These are phyloP conservation scores for Suillia variegata DNA, from an alignment of 2,888 invertebrate genomes.

Conservation along the genomic window DNA sequence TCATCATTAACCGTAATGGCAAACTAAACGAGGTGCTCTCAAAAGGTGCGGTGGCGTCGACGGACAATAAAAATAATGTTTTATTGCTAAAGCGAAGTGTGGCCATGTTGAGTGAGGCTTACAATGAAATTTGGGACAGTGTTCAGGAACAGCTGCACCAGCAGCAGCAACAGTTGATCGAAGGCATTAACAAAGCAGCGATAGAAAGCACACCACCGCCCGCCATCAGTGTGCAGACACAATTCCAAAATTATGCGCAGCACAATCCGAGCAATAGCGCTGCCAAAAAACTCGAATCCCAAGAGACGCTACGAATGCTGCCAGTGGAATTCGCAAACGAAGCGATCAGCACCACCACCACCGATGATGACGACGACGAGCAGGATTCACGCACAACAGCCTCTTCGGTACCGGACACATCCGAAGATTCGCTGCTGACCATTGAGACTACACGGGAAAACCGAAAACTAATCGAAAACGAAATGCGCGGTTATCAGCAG, in stretches of 20 bases:
- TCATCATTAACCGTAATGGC: slow-evolving; percentile 24
- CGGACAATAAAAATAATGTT: slow-evolving; percentile 32
- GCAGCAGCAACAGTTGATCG: neutral
- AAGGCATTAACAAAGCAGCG: neutral
- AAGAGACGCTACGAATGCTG: slow-evolving; percentile 25
- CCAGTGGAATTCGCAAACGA: neutral
- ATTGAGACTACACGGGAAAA: neutral
- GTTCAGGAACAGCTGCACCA: slow-evolving; percentile 20
- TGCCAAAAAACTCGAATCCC: slow-evolving; percentile 28
- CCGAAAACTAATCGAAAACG: neutral
- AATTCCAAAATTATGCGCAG: slow-evolving; percentile 21
- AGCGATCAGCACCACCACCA: neutral
- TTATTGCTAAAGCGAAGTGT: slow-evolving; percentile 37
- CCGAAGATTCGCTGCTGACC: neutral
- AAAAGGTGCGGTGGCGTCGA: slow-evolving; percentile 17
- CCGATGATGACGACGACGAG: slow-evolving; percentile 12
- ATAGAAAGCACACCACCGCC: slow-evolving; percentile 13
- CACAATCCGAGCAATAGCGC: slow-evolving; percentile 15
- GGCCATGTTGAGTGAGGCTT: slow-evolving; percentile 36
- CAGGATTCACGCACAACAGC: neutral
- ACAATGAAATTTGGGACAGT: slow-evolving; percentile 35
- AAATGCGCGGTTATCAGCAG: neutral
- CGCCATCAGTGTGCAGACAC: slow-evolving; percentile 22
- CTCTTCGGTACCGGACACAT: neutral
- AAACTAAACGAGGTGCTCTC: neutral